Base-by-base conservation (phyloP, 1,140 invertebrate genomes). In the Holotrichia oblita region DNA sequence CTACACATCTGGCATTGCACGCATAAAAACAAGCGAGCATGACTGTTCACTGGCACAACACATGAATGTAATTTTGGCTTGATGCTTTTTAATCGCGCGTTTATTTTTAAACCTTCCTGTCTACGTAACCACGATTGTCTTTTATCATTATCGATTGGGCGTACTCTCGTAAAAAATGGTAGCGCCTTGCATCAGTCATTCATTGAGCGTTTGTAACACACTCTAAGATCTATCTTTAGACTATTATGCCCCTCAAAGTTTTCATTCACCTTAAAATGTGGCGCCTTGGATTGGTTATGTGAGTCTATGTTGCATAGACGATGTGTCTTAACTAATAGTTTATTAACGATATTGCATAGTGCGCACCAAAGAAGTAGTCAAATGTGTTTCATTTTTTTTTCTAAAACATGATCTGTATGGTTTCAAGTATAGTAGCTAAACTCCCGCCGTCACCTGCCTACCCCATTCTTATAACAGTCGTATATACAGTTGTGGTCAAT, bases 101-200 rank as follows among this genome's bases (percentile, higher is more conserved):
- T 64, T 64, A 64, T 64, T 64, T 64, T 64, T 64, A 64, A 64
- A 64, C 59, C 24, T 27, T 64, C 24, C 17, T 27, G 59, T 27
- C 59, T 64, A 64, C 24, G 59, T 48, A 48, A 14, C 44, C 9
- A 14, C 10, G 44, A 48, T 48, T 48, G 44, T 48, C 44, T 48
- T 48, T 48, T 48, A 48, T 48, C 44, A 14, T 48, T 48, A 48
- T 48, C 44, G 44, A 48, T 48, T 48, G 44, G 44, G 44, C 44
- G 44, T 48, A 10, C 9, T 48, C 10, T 2, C 3, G 3, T 48
- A 48, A 48, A 48, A 48, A 48, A 48, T 48, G 44, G n/a, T 12
- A 48, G 44, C 44, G 9, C 9, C 10, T 48, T 48, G 44, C 44
- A 48, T 48, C 44, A 41, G 40, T 41, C 40, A 48, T 48, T 48